phyloP scores from a whole-genome alignment of 2,797 vertebrate species.

The Pipistrellus pygmaeus region DNA sequence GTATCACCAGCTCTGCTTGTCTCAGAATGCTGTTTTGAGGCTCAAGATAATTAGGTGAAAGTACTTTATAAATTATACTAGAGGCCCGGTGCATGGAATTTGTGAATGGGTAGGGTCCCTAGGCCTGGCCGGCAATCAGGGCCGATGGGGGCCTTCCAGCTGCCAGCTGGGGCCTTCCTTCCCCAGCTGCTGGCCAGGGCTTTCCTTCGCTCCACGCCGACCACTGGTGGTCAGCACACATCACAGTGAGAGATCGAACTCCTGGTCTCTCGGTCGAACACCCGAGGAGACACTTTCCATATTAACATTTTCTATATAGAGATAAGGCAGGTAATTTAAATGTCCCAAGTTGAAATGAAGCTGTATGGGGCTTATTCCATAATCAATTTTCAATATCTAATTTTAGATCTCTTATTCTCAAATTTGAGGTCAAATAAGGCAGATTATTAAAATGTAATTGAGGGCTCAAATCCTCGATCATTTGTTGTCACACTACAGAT shows the following conservation, averaged over 20 bases:
- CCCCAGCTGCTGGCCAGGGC: no score
- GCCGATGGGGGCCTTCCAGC: no score
- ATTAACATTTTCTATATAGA: no score
- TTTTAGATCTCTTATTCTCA: conserved; percentile 53
- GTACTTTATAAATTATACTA: neutral
- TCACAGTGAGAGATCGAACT: no score
- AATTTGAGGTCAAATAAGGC: conserved; percentile 39
- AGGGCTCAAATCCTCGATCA: neutral
- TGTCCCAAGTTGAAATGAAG: conserved; percentile 35
- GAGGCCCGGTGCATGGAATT: no score
- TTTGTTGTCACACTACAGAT: neutral
- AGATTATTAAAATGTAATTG: conserved; percentile 41
- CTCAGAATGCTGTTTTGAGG: neutral
- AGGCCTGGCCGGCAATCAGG: no score
- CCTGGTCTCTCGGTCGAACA: accelerated
- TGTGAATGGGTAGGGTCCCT: no score
- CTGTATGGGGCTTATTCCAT: neutral
- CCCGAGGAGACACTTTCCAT: no score
- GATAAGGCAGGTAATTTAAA: neutral
- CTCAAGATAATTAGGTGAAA: neutral
- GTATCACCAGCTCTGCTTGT: neutral
- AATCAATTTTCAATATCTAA: neutral
- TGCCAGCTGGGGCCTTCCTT: no score
- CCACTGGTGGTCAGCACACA: no score
- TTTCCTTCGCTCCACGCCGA: no score